Evolutionary conservation across 2,113 vertebrate genomes (phyloP), one percentile per base, ranked within the genome.

Genomic region (human (Homo sapiens)): DNA sequence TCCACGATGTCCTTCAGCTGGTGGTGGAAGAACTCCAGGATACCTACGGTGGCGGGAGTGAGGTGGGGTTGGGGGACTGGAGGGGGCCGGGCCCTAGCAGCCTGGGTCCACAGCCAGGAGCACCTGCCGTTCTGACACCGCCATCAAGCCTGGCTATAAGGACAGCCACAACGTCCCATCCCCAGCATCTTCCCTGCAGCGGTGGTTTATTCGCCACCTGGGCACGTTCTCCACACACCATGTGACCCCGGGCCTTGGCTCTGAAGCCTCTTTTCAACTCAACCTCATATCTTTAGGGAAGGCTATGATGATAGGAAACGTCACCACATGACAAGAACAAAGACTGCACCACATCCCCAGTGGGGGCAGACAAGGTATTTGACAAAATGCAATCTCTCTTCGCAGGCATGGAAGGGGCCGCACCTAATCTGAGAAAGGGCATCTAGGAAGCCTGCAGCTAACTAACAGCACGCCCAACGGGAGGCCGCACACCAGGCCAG

Each of bases 1-100:
- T 99, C 99, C 92, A 99, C 99, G 0, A 99, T 99, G 98, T 99
- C 99, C 97, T 99, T 99, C 97, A 99, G 90, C 98, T 99, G 99
- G 97, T 99, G 99, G 97, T 99, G 99, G 96, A 99, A 99, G 98
- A 99, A 99, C 96, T 99, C 99, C 97, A 99, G 98, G 97, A 99
- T 99, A 79, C 99, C 99, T 99, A 97, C 23, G 95, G 95, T 8
- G n/a, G 12, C 57, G 35, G 13, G 90, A 66, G 1, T 23, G 11
- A 4, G 30, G 7, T 3, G 14, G 2, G 32, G 23, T 12, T 18
- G 64, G 50, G n/a, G 38, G 55, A 84, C 0, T 32, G 8, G 8
- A 32, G 75, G 57, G 57, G n/a, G 22, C 3, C 0, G 14, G 1
- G 13, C 1, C 1, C 48, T 3, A 6, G 57, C 50, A 45, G 10